Evolutionary conservation across 2,113 vertebrate genomes (phyloP).

Genomic region (Pavo muticus): DNA sequence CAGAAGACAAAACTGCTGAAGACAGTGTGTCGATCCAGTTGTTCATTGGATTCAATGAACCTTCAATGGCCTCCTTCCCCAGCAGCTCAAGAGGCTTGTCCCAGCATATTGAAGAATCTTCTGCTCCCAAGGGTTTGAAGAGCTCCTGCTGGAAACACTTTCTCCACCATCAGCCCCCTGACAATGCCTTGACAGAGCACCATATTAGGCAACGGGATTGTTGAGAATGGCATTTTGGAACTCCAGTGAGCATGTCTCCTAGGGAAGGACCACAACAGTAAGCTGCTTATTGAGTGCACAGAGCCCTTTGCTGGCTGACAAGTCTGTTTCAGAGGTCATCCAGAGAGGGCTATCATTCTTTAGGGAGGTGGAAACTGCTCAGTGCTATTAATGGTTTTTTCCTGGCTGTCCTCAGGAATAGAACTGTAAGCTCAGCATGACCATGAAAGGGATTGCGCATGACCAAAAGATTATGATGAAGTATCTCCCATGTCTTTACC

Average conservation of each 20-base stretch:
- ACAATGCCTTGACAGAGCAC: conserved; percentile 21
- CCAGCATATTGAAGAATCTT: background rate
- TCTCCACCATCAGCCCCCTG: background rate
- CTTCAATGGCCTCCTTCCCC: background rate
- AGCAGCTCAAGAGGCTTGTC: background rate
- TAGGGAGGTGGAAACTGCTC: conserved; percentile 50
- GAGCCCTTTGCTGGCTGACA: conserved; percentile 50
- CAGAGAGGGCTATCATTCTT: conserved; percentile 62
- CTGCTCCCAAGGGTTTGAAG: background rate
- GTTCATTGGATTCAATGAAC: background rate
- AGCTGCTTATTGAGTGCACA: background rate
- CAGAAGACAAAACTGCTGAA: background rate
- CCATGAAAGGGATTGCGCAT: conserved; percentile 50
- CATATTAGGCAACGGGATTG: conserved; percentile 52
- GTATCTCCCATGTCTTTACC: background rate
- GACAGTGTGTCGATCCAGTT: background rate
- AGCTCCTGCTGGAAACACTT: background rate
- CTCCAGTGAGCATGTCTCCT: conserved; percentile 32
- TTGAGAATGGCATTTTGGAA: conserved; percentile 54
- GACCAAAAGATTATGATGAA: conserved; percentile 46
- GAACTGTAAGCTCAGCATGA: conserved; percentile 38
- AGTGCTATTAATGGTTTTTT: conserved; percentile 53
- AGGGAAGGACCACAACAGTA: conserved; percentile 12
- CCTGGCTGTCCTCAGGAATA: conserved; percentile 67
- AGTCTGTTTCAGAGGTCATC: conserved; percentile 55